phyloP scores from a whole-genome alignment of 30 jellyfish, hydroid and myxozoan species.

The Aurelia sp. region DNA sequence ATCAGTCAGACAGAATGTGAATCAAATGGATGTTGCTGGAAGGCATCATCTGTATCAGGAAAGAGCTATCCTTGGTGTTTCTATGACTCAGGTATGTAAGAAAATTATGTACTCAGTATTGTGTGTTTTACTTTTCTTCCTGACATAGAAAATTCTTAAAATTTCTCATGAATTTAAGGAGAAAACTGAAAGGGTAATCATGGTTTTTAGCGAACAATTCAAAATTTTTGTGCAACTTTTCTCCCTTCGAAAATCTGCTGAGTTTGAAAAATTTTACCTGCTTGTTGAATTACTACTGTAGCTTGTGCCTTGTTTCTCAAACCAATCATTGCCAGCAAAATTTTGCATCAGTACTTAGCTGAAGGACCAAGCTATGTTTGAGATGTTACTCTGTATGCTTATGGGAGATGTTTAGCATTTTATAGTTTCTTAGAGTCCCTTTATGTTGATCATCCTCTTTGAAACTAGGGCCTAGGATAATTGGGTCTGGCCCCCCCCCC shows the following conservation, averaged over 20 bases:
- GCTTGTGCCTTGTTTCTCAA: too few relatives aligned
- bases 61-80: conserved; percentile 56
- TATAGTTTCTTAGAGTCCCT: too few relatives aligned
- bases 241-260: neutral
- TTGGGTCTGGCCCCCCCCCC: too few relatives aligned
- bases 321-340: too few relatives aligned
- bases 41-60: neutral
- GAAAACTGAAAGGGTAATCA: neutral
- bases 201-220: neutral
- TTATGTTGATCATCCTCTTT: too few relatives aligned
- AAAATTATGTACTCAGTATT: neutral
- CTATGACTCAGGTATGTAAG: conserved; percentile 32
- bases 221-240: neutral
- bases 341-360: too few relatives aligned
- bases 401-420: too few relatives aligned
- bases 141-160: neutral
- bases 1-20: conserved; percentile 11
- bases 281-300: neutral
- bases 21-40: conserved; percentile 51
- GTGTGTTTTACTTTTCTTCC: neutral
- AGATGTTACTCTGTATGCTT: too few relatives aligned
- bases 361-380: too few relatives aligned
- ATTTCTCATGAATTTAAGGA: neutral
- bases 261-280: neutral
- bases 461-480: neutral